Evolutionary conservation across 1,140 invertebrate genomes (phyloP).

Genomic region (Drosophila pseudoananassae): DNA sequence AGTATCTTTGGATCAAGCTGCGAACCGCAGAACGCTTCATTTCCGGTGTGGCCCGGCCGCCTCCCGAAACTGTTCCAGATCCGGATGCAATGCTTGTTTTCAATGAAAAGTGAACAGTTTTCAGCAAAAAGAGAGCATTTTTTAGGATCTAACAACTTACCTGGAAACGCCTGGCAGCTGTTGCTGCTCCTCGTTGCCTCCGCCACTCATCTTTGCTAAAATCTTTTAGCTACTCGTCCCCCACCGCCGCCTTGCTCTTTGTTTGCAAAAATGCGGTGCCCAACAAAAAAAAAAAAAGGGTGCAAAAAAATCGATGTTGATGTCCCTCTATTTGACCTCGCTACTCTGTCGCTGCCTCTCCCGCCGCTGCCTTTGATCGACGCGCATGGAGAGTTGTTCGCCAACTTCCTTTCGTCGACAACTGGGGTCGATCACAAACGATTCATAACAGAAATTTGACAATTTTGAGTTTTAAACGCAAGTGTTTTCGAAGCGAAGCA

Average conservation of each 20-base stretch:
- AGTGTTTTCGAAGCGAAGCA: conserved; percentile 52
- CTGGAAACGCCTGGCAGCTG: conserved; percentile 69
- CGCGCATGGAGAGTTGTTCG: conserved; percentile 6
- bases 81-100: conserved; percentile 49
- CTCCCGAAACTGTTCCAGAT: conserved; percentile 41
- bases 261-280: conserved; percentile 55
- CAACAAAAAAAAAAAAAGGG: conserved; percentile 58
- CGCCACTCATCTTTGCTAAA: conserved; percentile 59
- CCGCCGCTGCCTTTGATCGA: conserved; percentile 12
- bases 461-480: conserved; percentile 35
- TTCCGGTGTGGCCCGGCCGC: conserved; percentile 85
- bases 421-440: conserved; percentile 11
- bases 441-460: conserved; percentile 41
- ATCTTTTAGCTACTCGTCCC: conserved; percentile 15
- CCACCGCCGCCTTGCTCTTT: conserved; percentile 25
- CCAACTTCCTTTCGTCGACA: conserved; percentile 7
- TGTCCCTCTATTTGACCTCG: conserved; percentile 58
- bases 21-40: conserved; percentile 95
- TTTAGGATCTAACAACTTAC: conserved; percentile 16
- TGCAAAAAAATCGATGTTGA: conserved; percentile 80
- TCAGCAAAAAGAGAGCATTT: conserved; percentile 2
- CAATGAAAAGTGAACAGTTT: not conserved
- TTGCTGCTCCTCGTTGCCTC: conserved; percentile 47
- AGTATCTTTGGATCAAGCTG: conserved; percentile 95
- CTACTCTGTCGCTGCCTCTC: conserved; percentile 13